Evolutionary conservation across 2,113 vertebrate species (phyloP), one percentile per base, ranked within the genome.

Genomic region (Tauraco erythrolophus): DNA sequence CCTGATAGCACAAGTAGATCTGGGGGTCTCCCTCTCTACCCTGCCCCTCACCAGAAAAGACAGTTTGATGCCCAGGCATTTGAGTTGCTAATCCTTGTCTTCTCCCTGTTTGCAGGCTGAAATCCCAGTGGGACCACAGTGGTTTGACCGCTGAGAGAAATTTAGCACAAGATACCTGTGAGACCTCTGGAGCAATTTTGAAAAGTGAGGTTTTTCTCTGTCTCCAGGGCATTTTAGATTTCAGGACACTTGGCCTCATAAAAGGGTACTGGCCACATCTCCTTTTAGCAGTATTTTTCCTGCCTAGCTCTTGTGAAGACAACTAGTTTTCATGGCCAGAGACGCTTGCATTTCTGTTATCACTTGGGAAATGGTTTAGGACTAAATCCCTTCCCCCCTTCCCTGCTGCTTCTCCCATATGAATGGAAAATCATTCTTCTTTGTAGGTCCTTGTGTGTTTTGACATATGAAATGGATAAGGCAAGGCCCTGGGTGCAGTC

Each of bases 1-100:
- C 1, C 62, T 0, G 0, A 69, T 2, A 70, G 58, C 57, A 70
- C 3, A 27, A 80, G 13, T 50, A 8, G 41, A 50, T 30, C 65
- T 62, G 84, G 39, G 77, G 74, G 48, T 64, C 9, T 1, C 43
- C 78, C 5, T 4, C 43, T 81, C 76, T 46, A 9, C 39, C 45
- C n/a, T 75, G 51, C 31, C 48, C 31, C 43, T 77, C 45, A 45
- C 24, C 61, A 86, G 68, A 71, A 58, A 91, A 71, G 21, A 19
- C 0, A 6, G 30, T 10, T 84, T 54, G 35, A 31, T 71, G n/a
- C 48, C 56, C 14, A 2, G 72, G 45, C 69, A 33, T 84, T 53
- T 74, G 35, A 54, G 56, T 31, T 53, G 60, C 51, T 58, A 74
- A 54, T 71, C 74, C 77, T 84, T 30, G 3, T 64, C 85, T 66